phyloP scores from a whole-genome alignment of 2,797 vertebrate species.

The Dicrostonyx torquatus region DNA sequence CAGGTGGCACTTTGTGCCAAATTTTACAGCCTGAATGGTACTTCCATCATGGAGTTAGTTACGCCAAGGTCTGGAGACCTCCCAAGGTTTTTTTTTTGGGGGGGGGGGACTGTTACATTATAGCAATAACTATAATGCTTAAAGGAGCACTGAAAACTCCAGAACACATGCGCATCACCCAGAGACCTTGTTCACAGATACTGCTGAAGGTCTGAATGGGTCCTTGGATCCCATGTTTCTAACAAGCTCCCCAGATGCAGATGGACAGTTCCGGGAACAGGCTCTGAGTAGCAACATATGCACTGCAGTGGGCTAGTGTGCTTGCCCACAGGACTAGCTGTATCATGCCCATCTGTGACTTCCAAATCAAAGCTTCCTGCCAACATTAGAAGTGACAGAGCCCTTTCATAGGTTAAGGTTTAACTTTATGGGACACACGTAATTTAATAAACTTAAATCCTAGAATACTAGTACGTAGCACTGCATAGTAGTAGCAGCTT shows the following conservation, averaged over 20 bases:
- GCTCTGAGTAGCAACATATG: not conserved
- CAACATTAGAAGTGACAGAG: not conserved
- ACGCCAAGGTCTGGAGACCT: not conserved
- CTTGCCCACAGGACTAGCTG: not conserved
- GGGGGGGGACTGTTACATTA: not conserved
- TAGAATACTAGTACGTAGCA: not conserved
- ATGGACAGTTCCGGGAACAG: too few species aligned
- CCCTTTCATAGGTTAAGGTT: not conserved
- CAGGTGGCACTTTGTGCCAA: not conserved
- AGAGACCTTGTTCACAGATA: not conserved
- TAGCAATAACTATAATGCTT: not conserved
- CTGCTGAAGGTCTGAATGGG: not conserved
- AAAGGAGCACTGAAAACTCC: not conserved
- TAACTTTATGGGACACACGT: not conserved
- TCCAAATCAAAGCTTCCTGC: not conserved
- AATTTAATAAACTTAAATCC: not conserved
- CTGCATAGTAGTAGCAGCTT: not conserved
- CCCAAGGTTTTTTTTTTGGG: too few species aligned
- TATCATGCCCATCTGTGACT: not conserved
- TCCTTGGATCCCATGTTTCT: not conserved
- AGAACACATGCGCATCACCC: not conserved
- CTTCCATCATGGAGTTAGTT: not conserved
- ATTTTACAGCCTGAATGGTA: not conserved
- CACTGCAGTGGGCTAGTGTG: not conserved
- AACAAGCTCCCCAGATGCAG: not conserved